Percentiles rank a stretch among this genome's conserved stretches.
Conservation (phyloP, 2,113 vertebrate species). For the Copsychus sechellarum region DNA sequence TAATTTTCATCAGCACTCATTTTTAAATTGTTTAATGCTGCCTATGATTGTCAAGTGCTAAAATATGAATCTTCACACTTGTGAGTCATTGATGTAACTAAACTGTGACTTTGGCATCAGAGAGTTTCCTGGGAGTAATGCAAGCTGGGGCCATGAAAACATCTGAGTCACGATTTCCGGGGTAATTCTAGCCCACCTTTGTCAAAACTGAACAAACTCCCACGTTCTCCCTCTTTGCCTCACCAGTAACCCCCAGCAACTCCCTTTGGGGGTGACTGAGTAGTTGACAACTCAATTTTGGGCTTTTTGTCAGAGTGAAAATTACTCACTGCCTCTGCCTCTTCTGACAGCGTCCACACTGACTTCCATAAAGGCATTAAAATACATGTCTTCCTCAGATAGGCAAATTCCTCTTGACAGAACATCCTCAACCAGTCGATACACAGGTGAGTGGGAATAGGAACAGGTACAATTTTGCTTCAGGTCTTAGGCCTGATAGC, state of each 20-base stretch:
- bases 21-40: conserved; percentile 82
- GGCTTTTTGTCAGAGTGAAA: conserved; percentile 18
- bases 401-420: background rate
- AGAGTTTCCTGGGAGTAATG: conserved; percentile 87
- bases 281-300: background rate
- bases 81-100: conserved; percentile 93
- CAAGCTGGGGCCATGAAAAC: conserved; percentile 76
- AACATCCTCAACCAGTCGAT: background rate
- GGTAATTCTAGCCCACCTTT: conserved; percentile 83
- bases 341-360: background rate
- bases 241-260: background rate
- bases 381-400: background rate
- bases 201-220: conserved; percentile 73
- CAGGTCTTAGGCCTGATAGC: background rate
- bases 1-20: conserved; percentile 77
- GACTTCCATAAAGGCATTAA: background rate
- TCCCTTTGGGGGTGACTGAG: background rate
- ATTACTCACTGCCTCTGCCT: conserved; percentile 1
- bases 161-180: conserved; percentile 87
- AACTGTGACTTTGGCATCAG: conserved; percentile 85
- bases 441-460: background rate
- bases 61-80: conserved; percentile 97
- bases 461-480: background rate
- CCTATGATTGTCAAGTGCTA: conserved; percentile 88
- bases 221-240: conserved; percentile 29